Evolutionary conservation across 2,113 vertebrate genomes (phyloP).

Genomic region (Cephalopholis sonnerati): DNA sequence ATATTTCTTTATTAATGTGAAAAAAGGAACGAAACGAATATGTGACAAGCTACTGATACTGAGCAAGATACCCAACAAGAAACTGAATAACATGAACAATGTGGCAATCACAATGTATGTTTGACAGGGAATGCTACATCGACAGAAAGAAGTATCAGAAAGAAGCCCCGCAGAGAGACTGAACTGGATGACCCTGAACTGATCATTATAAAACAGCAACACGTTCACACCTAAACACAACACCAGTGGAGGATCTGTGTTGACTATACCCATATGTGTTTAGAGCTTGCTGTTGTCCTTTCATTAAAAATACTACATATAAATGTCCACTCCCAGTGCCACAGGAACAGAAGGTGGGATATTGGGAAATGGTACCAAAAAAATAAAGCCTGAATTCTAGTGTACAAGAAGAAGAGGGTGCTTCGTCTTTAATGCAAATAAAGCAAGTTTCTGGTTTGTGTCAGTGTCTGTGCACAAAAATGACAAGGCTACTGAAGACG

Average conservation of each 20-base stretch:
- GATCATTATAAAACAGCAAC: not conserved
- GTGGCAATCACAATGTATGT: not conserved
- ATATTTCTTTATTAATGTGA: too few relatives aligned
- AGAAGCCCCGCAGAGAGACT: not conserved
- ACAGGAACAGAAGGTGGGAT: too few relatives aligned
- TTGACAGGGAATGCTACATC: not conserved
- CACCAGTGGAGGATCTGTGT: not conserved
- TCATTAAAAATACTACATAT: too few relatives aligned
- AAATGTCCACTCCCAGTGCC: too few relatives aligned
- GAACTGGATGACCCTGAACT: not conserved
- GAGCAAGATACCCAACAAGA: not conserved
- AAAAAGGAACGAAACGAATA: too few relatives aligned
- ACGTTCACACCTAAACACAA: not conserved
- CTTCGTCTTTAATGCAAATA: not conserved
- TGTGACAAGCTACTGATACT: not conserved
- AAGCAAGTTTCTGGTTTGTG: conserved; percentile 3
- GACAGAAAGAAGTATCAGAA: too few relatives aligned
- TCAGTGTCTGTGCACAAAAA: not conserved
- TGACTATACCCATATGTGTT: not conserved
- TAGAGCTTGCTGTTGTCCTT: too few relatives aligned
- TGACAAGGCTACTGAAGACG: not conserved
- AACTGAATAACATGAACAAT: not conserved
- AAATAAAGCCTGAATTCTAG: too few relatives aligned
- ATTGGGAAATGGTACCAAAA: too few relatives aligned
- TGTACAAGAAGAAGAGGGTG: not conserved